Conservation (phyloP, 2,113 vertebrate genomes). For the Daboia siamensis region DNA sequence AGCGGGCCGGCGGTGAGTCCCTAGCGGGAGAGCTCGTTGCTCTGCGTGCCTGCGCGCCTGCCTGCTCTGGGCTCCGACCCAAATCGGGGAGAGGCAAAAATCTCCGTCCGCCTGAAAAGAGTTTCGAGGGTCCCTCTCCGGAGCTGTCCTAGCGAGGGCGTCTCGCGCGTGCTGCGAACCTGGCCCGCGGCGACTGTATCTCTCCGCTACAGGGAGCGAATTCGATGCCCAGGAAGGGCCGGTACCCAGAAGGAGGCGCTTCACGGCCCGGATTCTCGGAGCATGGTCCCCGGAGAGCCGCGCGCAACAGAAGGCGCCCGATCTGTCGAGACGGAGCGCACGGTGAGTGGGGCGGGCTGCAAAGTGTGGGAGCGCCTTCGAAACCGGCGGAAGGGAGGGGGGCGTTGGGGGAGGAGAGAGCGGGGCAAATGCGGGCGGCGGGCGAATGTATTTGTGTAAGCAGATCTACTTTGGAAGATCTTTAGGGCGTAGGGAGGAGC, state of each 20-base stretch:
- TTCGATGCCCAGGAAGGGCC: constrained; percentile 11
- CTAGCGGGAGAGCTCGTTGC: neutral
- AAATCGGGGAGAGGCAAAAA: neutral
- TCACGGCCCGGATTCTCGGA: constrained; percentile 16
- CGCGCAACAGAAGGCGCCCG: neutral
- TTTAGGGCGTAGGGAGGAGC: neutral
- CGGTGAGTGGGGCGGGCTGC: constrained; percentile 16
- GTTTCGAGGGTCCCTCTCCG: neutral
- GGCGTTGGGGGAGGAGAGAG: neutral
- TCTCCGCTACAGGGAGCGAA: constrained; percentile 10
- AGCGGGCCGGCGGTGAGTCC: neutral
- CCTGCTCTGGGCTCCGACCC: neutral
- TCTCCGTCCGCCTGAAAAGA: neutral
- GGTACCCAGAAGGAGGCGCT: constrained; percentile 21
- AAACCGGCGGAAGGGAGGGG: neutral
- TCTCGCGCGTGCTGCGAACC: neutral
- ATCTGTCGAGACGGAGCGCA: constrained; percentile 4
- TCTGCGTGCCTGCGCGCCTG: neutral
- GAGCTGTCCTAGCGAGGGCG: neutral
- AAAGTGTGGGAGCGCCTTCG: neutral
- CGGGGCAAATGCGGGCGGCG: neutral
- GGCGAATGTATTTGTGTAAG: neutral
- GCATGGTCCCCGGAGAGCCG: constrained; percentile 10
- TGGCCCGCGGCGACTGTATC: neutral
- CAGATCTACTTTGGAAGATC: neutral